Evolutionary conservation across 2,888 invertebrate species (phyloP).

Genomic region (Hipparchia semele): DNA sequence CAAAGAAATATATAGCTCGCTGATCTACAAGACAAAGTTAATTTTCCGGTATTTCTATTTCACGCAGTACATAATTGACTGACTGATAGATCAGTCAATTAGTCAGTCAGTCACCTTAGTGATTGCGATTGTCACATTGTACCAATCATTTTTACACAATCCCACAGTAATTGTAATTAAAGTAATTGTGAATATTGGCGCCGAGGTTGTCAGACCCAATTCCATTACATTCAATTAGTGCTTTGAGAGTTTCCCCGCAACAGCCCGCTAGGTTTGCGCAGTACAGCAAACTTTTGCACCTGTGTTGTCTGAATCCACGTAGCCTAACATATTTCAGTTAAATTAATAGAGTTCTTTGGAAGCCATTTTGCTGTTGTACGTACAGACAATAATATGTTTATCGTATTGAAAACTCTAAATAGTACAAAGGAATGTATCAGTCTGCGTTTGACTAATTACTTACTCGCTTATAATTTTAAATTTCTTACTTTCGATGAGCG

Average conservation of each 20-base stretch:
- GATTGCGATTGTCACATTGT: too few relatives aligned
- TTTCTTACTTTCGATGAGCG: too few relatives aligned
- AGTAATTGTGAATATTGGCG: constrained; percentile 7
- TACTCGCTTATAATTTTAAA: too few relatives aligned
- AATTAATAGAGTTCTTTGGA: neutral
- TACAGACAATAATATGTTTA: neutral
- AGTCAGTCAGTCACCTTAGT: too few relatives aligned
- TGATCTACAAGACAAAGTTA: too few relatives aligned
- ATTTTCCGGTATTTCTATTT: too few relatives aligned
- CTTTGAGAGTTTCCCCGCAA: constrained; percentile 4
- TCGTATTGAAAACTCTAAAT: neutral
- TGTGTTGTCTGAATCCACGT: neutral
- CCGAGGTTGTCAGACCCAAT: neutral
- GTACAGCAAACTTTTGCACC: constrained; percentile 2
- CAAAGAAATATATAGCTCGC: neutral
- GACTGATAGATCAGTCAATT: too few relatives aligned
- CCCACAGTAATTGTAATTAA: neutral
- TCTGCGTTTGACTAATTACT: too few relatives aligned
- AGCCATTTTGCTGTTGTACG: neutral
- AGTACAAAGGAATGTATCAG: neutral
- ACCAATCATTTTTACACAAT: too few relatives aligned
- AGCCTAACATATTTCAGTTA: neutral
- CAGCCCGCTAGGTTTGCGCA: constrained; percentile 2
- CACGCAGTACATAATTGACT: too few relatives aligned
- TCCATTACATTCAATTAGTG: neutral